Evolutionary conservation across 1,140 invertebrate genomes (phyloP), one percentile per base, ranked within the genome.

Genomic region (Cylas formicarius): DNA sequence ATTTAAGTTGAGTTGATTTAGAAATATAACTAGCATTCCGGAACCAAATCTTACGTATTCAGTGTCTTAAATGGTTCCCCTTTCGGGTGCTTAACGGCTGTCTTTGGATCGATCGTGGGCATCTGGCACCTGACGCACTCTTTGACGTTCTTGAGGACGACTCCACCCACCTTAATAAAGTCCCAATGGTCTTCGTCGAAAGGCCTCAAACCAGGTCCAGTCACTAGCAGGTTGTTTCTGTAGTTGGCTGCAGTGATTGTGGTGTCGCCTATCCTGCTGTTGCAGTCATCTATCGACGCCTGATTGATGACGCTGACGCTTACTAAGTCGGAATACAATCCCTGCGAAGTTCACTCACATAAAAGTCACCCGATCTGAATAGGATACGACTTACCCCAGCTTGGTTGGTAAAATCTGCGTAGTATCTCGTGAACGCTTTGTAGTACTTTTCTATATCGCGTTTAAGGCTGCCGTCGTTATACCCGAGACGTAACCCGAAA

Each of bases 111-210:
- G n/a, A n/a, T n/a, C n/a, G n/a, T n/a, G n/a, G n/a, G n/a, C n/a
- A n/a, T n/a, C n/a, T n/a, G n/a, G 52, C 78, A 81, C 52, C 72
- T 70, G 36, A 73, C 73, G 55, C 80, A 82, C 1, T 80, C 79
- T 58, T 76, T 80, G n/a, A n/a, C n/a, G 37, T 76, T 73, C 57
- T 74, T 71, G 46, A 82, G 75, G 16, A 80, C 53, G 0, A 70
- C 66, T 14, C 67, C 53, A 2, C 80, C 80, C 39, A 84, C 79
- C 66, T 78, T 81, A 11, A 84, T 59, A 66, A 74, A 83, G 23
- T 76, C 72, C 80, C 80, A 84, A n/a, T 67, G 62, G 45, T 84
- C 81, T 63, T 86, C 83, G 3, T 74, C 77, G 53, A 74, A 81
- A 2, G 65, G 1, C 46, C 46, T 48, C 22, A 13, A 13, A n/a